These are phyloP conservation scores for Oxyruncus cristatus DNA, from an alignment of 2,113 vertebrate genomes.

Conservation along the genomic window DNA sequence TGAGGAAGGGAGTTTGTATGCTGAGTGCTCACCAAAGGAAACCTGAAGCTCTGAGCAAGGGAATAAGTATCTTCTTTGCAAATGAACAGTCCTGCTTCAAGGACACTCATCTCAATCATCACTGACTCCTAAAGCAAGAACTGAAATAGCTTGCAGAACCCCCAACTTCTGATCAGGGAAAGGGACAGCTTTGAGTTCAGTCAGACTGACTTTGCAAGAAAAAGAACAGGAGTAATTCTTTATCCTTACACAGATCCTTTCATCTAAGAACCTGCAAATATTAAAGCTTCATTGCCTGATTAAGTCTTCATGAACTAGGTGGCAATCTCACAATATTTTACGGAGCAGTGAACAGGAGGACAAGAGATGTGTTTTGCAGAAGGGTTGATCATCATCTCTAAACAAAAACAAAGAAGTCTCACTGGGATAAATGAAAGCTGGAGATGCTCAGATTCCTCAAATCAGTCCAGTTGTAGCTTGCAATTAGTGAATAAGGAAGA, in stretches of 20 bases:
- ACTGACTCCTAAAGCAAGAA: not conserved
- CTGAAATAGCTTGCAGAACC: not conserved
- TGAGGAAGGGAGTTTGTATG: not conserved
- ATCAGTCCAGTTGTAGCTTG: not conserved
- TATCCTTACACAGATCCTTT: not conserved
- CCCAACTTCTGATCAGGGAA: not conserved
- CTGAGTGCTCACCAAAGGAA: not conserved
- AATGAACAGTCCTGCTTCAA: not conserved
- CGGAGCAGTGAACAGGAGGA: not conserved
- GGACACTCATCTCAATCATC: not conserved
- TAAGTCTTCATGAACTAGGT: not conserved
- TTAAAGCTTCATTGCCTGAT: not conserved
- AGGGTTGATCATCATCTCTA: not conserved
- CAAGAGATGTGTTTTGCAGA: not conserved
- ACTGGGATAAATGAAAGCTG: not conserved
- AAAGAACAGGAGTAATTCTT: not conserved
- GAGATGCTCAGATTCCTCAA: not conserved
- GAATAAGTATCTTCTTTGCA: not conserved
- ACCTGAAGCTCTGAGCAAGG: not conserved
- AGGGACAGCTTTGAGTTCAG: not conserved
- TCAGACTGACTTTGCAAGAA: not conserved
- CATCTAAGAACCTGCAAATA: not conserved
- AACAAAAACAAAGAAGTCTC: not conserved
- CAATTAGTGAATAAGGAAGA: not conserved
- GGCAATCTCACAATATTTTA: slow-evolving; percentile 23